These are phyloP conservation scores for Pterobdella sp. DNA, from an alignment of 2,888 invertebrate genomes.

Conservation along the genomic window DNA sequence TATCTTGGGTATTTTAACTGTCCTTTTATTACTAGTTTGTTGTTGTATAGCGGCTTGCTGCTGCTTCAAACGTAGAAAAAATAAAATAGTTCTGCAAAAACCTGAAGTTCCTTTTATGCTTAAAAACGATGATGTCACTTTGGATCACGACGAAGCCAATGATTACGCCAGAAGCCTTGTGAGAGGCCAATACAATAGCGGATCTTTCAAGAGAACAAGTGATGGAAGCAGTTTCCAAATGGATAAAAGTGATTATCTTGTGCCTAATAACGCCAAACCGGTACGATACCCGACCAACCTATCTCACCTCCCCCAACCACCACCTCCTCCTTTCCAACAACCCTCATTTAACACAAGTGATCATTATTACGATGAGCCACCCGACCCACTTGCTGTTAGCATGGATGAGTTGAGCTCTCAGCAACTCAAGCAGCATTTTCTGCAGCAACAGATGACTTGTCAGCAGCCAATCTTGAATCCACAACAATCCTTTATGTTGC, in stretches of 20 bases:
- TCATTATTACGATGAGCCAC: slow-evolving; percentile 11
- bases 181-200: not conserved
- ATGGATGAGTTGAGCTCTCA: not conserved
- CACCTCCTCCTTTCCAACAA: not conserved
- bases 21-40: slow-evolving; percentile 9
- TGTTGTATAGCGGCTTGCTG: slow-evolving; percentile 3
- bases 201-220: not conserved
- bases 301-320: not conserved
- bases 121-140: not conserved
- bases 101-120: not conserved
- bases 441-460: not conserved
- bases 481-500: not conserved
- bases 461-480: not conserved
- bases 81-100: not conserved
- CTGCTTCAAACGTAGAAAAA: not conserved
- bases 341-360: not conserved
- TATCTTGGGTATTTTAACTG: slow-evolving; percentile 10
- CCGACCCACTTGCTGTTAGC: not conserved
- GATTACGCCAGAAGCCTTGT: not conserved
- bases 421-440: not conserved
- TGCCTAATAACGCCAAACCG: not conserved
- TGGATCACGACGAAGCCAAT: not conserved
- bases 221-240: not conserved
- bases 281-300: not conserved
- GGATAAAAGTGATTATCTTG: not conserved